Conservation (phyloP, 2,113 vertebrate species). For the Hylia prasina region DNA sequence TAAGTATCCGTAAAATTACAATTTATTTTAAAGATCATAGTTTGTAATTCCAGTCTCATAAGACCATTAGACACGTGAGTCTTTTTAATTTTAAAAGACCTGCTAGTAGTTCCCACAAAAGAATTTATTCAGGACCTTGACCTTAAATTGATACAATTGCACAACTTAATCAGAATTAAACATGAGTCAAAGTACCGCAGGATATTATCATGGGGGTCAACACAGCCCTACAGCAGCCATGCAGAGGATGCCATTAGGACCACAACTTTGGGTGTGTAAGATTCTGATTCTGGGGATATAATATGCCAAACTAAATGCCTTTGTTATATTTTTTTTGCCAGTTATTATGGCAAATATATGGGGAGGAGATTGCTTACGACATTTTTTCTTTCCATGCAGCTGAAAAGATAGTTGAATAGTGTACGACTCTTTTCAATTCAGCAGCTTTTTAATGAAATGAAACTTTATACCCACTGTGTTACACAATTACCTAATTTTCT, state of each 20-base stretch:
- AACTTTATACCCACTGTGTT: not conserved
- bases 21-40: conserved; percentile 63
- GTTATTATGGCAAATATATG: not conserved
- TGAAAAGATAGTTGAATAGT: not conserved
- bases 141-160: conserved; percentile 67
- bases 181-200: conserved; percentile 47
- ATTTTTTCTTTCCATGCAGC: not conserved
- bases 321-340: not conserved
- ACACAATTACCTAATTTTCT: not conserved
- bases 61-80: conserved; percentile 31
- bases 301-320: not conserved
- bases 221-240: not conserved
- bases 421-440: not conserved
- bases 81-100: conserved; percentile 64
- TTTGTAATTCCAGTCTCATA: conserved; percentile 60
- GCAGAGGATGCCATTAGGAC: not conserved
- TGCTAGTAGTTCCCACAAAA: conserved; percentile 34
- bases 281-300: not conserved
- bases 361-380: not conserved
- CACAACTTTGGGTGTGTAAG: not conserved
- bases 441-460: not conserved
- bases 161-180: conserved; percentile 69
- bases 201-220: conserved; percentile 2
- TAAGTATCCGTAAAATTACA: conserved; percentile 63
- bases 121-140: conserved; percentile 63